Evolutionary conservation across 2,113 vertebrate species (phyloP).

Genomic region (Nannobrachium achirus): DNA sequence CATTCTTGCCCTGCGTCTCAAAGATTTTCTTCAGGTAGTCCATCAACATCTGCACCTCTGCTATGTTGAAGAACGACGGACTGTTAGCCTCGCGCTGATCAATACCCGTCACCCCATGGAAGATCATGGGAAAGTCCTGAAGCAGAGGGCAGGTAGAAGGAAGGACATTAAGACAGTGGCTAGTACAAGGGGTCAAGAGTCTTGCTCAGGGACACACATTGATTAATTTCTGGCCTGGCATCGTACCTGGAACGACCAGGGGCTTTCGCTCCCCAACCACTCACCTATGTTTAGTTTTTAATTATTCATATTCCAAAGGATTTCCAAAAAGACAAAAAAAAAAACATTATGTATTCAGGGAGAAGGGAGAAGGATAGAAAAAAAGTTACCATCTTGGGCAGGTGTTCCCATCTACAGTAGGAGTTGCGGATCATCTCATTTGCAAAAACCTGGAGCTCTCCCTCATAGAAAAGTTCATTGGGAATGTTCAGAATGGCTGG

Average conservation of each 20-base stretch:
- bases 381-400: slow-evolving; percentile 80
- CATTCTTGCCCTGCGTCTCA: slow-evolving; percentile 78
- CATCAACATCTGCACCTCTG: slow-evolving; percentile 85
- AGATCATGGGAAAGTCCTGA: slow-evolving; percentile 92
- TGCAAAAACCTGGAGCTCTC: slow-evolving; percentile 82
- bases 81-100: slow-evolving; percentile 88
- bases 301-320: too few species aligned
- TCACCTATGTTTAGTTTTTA: too few species aligned
- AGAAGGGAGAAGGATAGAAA: not conserved
- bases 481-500: slow-evolving; percentile 86
- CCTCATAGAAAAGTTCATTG: slow-evolving; percentile 88
- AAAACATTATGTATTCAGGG: too few species aligned
- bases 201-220: too few species aligned
- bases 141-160: not conserved
- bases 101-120: slow-evolving; percentile 89
- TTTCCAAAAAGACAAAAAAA: too few species aligned
- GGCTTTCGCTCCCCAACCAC: too few species aligned
- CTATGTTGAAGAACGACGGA: slow-evolving; percentile 92
- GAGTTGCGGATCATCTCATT: slow-evolving; percentile 69
- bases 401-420: slow-evolving; percentile 86
- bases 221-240: too few species aligned
- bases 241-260: too few species aligned
- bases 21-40: slow-evolving; percentile 86
- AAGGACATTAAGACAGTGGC: too few species aligned
- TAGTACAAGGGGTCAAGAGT: too few species aligned